phyloP scores from a whole-genome alignment of 2,888 invertebrate genomes.

The Eupithecia inturbata region DNA sequence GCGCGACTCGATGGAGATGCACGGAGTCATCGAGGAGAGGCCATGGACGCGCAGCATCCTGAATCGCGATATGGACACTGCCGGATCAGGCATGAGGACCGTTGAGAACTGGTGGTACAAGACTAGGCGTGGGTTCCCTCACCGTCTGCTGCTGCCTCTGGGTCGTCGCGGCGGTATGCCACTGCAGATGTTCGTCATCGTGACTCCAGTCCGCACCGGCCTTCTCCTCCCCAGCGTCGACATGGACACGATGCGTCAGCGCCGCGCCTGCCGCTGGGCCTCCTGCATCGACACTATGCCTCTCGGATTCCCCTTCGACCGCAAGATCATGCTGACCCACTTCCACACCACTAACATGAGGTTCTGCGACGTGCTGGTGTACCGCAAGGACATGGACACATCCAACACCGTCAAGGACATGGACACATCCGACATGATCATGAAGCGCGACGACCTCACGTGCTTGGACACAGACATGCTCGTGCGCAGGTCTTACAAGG shows the following conservation, averaged over 20 bases:
- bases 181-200: conserved; percentile 86
- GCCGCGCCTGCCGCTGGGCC: conserved; percentile 82
- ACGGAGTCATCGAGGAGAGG: conserved; percentile 85
- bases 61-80: conserved; percentile 58
- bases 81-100: conserved; percentile 78
- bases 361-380: conserved; percentile 86
- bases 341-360: conserved; percentile 88
- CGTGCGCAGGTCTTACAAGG: conserved; percentile 68
- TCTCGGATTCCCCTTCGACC: conserved; percentile 91
- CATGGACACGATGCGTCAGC: conserved; percentile 76
- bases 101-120: conserved; percentile 83
- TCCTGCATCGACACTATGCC: conserved; percentile 85
- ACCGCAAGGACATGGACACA: conserved; percentile 81
- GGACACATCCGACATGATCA: conserved; percentile 71
- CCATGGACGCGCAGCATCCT: conserved; percentile 68
- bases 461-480: conserved; percentile 72
- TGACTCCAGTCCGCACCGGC: conserved; percentile 82
- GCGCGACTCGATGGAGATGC: conserved; percentile 87
- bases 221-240: conserved; percentile 73
- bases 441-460: conserved; percentile 76
- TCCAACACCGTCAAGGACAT: conserved; percentile 67
- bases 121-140: conserved; percentile 85
- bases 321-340: conserved; percentile 82
- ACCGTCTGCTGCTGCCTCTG: conserved; percentile 88
- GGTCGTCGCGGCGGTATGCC: conserved; percentile 86